A percentile compares a stretch with the other conserved stretches of the same genome.
Evolutionary conservation across 2,888 invertebrate genomes (phyloP).

Genomic region (Pristionchus exspectatus): DNA sequence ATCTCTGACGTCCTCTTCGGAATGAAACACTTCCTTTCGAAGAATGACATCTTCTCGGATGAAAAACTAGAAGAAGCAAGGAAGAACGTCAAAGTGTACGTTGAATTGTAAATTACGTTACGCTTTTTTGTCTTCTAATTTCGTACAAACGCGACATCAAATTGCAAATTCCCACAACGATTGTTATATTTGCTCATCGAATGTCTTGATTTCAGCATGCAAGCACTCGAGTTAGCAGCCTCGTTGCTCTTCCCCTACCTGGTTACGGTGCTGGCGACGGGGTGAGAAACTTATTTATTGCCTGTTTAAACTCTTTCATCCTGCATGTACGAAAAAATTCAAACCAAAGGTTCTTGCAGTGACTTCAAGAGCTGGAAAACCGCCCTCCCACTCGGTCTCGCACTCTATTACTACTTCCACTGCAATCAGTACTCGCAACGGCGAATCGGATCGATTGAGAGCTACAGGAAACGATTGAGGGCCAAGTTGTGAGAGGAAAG

Average conservation of each 20-base stretch:
- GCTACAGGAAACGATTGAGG: not conserved
- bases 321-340: too few species aligned
- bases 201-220: not conserved
- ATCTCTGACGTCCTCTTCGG: slow-evolving; percentile 23
- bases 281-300: not conserved
- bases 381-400: not conserved
- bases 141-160: too few species aligned
- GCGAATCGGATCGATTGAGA: not conserved
- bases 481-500: not conserved
- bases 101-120: not conserved
- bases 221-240: not conserved
- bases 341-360: not conserved
- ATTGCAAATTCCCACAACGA: too few species aligned
- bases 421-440: not conserved
- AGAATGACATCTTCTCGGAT: slow-evolving; percentile 27
- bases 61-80: not conserved
- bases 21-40: slow-evolving; percentile 13
- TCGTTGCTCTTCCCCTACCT: not conserved
- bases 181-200: too few species aligned
- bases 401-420: not conserved
- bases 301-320: too few species aligned
- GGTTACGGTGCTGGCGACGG: not conserved
- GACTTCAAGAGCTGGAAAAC: slow-evolving; percentile 2
- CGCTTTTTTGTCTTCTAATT: not conserved
- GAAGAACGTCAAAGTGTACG: not conserved